Percentiles rank a stretch among this genome's conserved stretches.
Evolutionary conservation across 2,888 invertebrate species (phyloP).

Genomic region (Exocentrus adspersus): DNA sequence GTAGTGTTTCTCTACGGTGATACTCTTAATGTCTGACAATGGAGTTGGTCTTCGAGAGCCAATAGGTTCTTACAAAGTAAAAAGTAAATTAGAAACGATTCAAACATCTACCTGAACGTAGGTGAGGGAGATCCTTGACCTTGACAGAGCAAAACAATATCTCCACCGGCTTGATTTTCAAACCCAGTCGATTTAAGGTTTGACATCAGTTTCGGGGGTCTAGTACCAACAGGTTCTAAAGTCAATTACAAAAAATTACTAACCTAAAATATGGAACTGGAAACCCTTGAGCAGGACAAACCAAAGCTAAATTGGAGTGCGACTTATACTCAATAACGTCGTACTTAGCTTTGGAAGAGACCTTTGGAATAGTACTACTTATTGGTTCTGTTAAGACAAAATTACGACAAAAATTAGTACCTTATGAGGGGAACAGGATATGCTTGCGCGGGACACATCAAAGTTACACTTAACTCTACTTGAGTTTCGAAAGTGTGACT

Average conservation of each 20-base stretch:
- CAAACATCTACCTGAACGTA: conserved; percentile 65
- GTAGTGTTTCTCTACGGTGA: conserved; percentile 56
- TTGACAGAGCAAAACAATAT: conserved; percentile 63
- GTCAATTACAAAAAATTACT: conserved; percentile 45
- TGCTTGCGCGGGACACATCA: conserved; percentile 80
- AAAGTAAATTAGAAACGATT: conserved; percentile 20
- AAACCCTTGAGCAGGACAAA: conserved; percentile 79
- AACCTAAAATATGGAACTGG: conserved; percentile 66
- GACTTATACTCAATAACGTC: conserved; percentile 55
- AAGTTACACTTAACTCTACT: conserved; percentile 67
- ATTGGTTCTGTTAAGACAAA: conserved; percentile 63
- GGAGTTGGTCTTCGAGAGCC: conserved; percentile 57
- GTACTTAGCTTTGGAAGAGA: conserved; percentile 60
- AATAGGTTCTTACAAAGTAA: conserved; percentile 55
- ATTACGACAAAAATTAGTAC: conserved; percentile 62
- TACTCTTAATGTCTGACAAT: conserved; percentile 52
- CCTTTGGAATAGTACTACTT: conserved; percentile 66
- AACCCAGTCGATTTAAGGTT: conserved; percentile 54
- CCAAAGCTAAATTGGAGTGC: conserved; percentile 65
- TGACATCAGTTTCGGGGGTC: conserved; percentile 60
- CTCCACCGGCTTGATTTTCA: conserved; percentile 48
- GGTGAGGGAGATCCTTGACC: conserved; percentile 70
- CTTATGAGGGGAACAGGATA: conserved; percentile 79
- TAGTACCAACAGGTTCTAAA: conserved; percentile 63
- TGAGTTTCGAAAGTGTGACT: conserved; percentile 70